These are phyloP conservation scores for Myripristis jacobus DNA, from an alignment of 2,797 vertebrate species.

Conservation along the genomic window DNA sequence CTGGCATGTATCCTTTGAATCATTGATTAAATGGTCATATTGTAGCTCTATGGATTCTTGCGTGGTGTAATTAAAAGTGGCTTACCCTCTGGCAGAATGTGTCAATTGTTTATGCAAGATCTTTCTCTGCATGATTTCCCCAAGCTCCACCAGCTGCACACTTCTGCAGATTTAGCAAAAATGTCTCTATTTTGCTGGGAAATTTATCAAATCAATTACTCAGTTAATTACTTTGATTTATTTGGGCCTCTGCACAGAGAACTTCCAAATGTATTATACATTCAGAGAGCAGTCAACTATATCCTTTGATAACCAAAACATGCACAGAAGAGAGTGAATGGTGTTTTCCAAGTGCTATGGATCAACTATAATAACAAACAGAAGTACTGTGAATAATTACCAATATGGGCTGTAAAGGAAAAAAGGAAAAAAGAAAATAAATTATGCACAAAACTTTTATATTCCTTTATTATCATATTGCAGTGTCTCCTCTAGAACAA, in stretches of 20 bases:
- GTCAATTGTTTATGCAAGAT: constrained; percentile 67
- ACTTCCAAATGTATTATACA: constrained; percentile 61
- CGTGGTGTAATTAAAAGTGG: constrained; percentile 72
- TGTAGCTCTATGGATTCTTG: constrained; percentile 27
- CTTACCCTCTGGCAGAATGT: constrained; percentile 59
- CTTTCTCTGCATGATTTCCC: constrained; percentile 54
- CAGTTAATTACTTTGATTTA: constrained; percentile 84
- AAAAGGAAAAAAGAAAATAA: neutral
- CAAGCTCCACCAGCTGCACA: constrained; percentile 32
- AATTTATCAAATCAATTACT: constrained; percentile 80
- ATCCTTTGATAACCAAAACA: constrained; percentile 69
- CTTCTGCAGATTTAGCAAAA: constrained; percentile 74
- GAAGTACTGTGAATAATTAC: constrained; percentile 68
- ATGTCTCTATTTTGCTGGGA: constrained; percentile 61
- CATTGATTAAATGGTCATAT: constrained; percentile 62
- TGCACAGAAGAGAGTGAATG: constrained; percentile 59
- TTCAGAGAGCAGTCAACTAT: constrained; percentile 63
- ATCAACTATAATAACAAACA: constrained; percentile 72
- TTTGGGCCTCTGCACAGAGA: constrained; percentile 71
- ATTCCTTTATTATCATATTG: neutral
- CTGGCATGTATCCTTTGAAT: constrained; percentile 36
- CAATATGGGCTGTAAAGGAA: constrained; percentile 32
- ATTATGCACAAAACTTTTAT: neutral
- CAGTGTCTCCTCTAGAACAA: neutral
- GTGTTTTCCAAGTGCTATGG: constrained; percentile 59